Evolutionary conservation across 2,797 vertebrate species (phyloP), one percentile per base, ranked within the genome.

Genomic region (Serranus cabrilla): DNA sequence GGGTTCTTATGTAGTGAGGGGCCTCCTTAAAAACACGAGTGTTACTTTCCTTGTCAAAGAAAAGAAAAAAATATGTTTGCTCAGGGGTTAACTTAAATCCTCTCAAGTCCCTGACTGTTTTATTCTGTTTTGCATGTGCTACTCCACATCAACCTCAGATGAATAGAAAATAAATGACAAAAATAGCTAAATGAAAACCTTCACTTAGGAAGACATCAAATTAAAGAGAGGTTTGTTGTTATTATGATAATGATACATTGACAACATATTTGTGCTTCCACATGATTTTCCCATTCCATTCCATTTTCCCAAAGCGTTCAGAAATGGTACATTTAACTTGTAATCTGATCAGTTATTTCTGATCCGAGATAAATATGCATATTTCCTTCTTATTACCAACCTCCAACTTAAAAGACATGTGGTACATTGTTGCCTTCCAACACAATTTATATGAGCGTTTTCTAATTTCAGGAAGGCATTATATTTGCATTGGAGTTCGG

Each of bases 21-120:
- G 47, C 46, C 57, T 81, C 74, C 69, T 80, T 62, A 61, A 65
- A 73, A 83, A 82, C 61, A 73, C 1, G 16, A 86, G 76, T 79
- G 71, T 65, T 80, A 7, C 55, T 68, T 71, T 25, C 47, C 27
- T 27, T 49, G 5, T 46, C 43, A 49, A 55, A 64, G 12, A 9
- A 65, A 62, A 37, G 6, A 18, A 46, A 18, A 40, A 34, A 40
- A 74, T 0, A 54, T 42, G 27, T 58, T 54, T 21, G 71, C 69
- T 84, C 10, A 54, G 47, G 52, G 74, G 69, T 57, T 69, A 61
- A 75, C 49, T 23, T 11, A 27, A 25, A 71, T 51, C 54, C 25
- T 61, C 50, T 58, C 11, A 58, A 25, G 20, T 74, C 20, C 2
- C 13, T 49, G 0, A 31, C 31, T 27, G 1, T 70, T 55, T 34